Conservation (phyloP, 2,113 vertebrate genomes). For the Azemiops feae region DNA sequence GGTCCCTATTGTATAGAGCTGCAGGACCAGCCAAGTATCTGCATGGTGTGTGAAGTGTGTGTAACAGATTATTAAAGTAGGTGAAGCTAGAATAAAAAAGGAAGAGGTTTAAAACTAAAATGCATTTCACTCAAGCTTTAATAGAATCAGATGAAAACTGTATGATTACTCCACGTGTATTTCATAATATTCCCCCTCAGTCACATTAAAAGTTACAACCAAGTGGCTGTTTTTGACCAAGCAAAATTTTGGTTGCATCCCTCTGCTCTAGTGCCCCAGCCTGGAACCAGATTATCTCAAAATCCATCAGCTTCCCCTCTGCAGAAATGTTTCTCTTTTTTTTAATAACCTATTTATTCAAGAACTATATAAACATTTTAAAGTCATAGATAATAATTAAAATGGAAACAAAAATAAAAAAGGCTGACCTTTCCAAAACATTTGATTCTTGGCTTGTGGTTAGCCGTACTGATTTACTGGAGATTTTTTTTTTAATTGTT, state of each 20-base stretch:
- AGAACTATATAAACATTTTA: not conserved
- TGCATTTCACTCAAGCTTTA: not conserved
- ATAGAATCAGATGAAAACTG: not conserved
- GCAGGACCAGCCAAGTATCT: not conserved
- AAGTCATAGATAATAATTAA: not conserved
- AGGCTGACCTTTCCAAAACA: not conserved
- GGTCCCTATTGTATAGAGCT: not conserved
- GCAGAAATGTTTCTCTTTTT: not conserved
- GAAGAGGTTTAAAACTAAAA: not conserved
- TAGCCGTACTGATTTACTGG: not conserved
- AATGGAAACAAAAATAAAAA: not conserved
- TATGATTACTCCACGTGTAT: not conserved
- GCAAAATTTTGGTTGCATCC: not conserved
- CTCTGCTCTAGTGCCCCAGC: not conserved
- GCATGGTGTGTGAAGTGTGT: not conserved
- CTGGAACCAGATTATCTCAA: not conserved
- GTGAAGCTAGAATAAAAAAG: not conserved
- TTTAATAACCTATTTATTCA: not conserved
- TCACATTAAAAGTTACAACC: not conserved
- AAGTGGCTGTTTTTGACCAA: not conserved
- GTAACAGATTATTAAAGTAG: not conserved
- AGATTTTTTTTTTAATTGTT: not conserved
- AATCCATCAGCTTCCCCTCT: not conserved
- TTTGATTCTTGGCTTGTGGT: not conserved
- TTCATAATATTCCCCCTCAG: not conserved